These are phyloP conservation scores for Neodiprion pinetum DNA, from an alignment of 1,140 invertebrate species.

Conservation along the genomic window DNA sequence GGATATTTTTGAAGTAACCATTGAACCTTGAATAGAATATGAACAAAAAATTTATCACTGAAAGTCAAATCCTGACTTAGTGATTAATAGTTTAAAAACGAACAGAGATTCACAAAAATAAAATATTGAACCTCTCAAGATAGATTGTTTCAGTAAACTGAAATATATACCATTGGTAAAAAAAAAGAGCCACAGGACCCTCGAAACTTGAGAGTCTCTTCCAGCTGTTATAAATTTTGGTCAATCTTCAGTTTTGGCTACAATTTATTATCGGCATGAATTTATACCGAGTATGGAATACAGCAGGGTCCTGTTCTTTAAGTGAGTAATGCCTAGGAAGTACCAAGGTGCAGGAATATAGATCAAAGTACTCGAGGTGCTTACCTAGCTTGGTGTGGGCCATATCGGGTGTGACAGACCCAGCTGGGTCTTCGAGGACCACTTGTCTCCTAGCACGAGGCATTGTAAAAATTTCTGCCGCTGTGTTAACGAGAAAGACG, in stretches of 20 bases:
- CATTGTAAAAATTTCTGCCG: constrained; percentile 43
- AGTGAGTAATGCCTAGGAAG: background rate
- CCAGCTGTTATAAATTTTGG: too few species aligned
- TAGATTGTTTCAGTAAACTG: too few species aligned
- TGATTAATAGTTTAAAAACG: too few species aligned
- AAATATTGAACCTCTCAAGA: too few species aligned
- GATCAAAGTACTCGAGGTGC: constrained; percentile 14
- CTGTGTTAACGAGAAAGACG: constrained; percentile 39
- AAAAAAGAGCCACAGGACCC: too few species aligned
- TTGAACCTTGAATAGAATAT: constrained; percentile 12
- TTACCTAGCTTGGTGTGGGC: constrained; percentile 57
- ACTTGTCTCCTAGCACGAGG: constrained; percentile 60
- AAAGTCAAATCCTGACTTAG: too few species aligned
- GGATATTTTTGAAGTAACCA: background rate
- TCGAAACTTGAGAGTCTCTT: too few species aligned
- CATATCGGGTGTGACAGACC: constrained; percentile 60
- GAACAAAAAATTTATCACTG: background rate
- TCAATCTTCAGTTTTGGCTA: too few species aligned
- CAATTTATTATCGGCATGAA: background rate
- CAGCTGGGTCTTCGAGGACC: constrained; percentile 58
- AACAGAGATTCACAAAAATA: too few species aligned
- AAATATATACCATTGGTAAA: too few species aligned
- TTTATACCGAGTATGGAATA: background rate
- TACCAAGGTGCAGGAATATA: background rate
- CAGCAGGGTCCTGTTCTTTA: background rate